Conservation (phyloP, 2,797 vertebrate genomes). For the Hippocampus kuda region DNA sequence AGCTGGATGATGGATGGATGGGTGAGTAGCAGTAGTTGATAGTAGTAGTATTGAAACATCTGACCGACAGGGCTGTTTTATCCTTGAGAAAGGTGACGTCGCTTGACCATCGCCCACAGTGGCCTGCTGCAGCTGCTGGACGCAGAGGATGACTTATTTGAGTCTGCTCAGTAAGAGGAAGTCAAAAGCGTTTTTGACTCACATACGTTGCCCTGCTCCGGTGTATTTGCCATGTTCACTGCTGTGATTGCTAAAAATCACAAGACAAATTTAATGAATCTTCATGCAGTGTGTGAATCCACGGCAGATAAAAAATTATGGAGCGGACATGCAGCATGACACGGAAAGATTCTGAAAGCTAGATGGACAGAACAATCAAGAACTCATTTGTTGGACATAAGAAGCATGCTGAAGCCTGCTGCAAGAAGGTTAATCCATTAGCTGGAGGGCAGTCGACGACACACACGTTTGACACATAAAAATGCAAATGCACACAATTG, state of each 20-base stretch:
- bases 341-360: background rate
- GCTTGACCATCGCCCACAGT: too few species aligned
- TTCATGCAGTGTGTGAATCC: background rate
- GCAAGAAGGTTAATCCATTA: slow-evolving; percentile 29
- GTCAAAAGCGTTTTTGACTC: too few species aligned
- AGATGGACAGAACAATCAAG: background rate
- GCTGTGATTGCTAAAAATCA: background rate
- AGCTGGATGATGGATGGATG: too few species aligned
- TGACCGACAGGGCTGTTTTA: too few species aligned
- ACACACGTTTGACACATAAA: slow-evolving; percentile 6
- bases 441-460: slow-evolving; percentile 23
- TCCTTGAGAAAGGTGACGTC: too few species aligned
- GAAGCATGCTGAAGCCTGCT: slow-evolving; percentile 32
- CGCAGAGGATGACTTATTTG: too few species aligned
- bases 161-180: too few species aligned
- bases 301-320: background rate
- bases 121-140: too few species aligned
- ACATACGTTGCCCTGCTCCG: too few species aligned
- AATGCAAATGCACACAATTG: background rate
- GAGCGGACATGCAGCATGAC: background rate
- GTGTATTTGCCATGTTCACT: background rate
- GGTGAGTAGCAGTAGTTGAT: too few species aligned
- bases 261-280: background rate
- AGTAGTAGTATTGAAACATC: too few species aligned
- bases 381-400: slow-evolving; percentile 4